These are phyloP conservation scores for Toxotes jaculatrix DNA, from an alignment of 2,113 vertebrate species.

Conservation along the genomic window DNA sequence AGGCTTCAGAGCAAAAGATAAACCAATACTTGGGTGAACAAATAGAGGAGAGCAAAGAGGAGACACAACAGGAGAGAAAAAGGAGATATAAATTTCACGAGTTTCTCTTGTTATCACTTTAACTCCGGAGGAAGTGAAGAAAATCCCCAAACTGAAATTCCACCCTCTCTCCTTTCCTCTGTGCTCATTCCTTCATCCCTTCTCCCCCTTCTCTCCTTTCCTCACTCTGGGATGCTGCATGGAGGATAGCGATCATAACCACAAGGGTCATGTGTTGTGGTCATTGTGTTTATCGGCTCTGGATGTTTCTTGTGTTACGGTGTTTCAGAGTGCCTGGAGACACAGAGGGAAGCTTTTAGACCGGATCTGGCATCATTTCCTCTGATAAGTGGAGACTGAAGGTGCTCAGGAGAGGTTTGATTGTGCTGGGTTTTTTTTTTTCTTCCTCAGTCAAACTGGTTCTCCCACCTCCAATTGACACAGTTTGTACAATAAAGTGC, in stretches of 20 bases:
- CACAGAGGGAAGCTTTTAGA: conserved; percentile 58
- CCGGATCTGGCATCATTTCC: conserved; percentile 48
- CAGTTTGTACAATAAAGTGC: neutral
- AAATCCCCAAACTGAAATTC: conserved; percentile 45
- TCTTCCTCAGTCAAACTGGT: conserved; percentile 7
- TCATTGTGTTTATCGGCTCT: conserved; percentile 52
- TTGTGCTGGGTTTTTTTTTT: conserved; percentile 7
- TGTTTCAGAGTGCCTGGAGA: conserved; percentile 40
- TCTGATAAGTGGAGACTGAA: conserved; percentile 57
- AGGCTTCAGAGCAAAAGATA: neutral
- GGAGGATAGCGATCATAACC: conserved; percentile 62
- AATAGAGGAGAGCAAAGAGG: conserved; percentile 2
- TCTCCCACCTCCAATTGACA: conserved; percentile 8
- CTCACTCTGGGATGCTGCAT: conserved; percentile 38
- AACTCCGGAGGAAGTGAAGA: conserved; percentile 32
- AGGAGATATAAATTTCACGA: neutral
- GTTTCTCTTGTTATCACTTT: conserved; percentile 36
- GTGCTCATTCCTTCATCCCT: neutral
- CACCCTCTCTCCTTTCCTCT: conserved; percentile 28
- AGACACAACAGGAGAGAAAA: neutral
- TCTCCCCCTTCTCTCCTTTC: conserved; percentile 59
- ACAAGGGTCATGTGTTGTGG: conserved; percentile 52
- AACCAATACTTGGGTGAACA: neutral
- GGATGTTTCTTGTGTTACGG: conserved; percentile 68
- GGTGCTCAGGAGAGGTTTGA: conserved; percentile 25